Percentiles rank a stretch among this genome's conserved stretches.
phyloP scores from a whole-genome alignment of 1,140 invertebrate genomes.

The Drosophila repletoides region DNA sequence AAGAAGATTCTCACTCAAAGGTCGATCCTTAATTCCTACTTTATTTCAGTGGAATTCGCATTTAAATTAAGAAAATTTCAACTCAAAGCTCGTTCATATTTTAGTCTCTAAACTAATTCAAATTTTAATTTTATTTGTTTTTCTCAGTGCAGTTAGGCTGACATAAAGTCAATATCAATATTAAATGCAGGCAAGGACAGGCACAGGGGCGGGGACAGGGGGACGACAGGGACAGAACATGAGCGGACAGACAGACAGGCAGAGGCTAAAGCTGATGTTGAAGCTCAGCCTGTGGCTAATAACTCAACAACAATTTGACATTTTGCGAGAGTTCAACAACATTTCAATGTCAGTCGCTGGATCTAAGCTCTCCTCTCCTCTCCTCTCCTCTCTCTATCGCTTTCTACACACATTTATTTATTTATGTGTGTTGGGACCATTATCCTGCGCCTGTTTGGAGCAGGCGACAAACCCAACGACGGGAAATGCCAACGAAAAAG shows the following conservation, averaged over 20 bases:
- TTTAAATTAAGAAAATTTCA: no score
- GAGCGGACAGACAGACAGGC: neutral
- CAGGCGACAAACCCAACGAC: slow-evolving; percentile 48
- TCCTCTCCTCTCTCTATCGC: slow-evolving; percentile 38
- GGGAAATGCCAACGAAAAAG: slow-evolving; percentile 44
- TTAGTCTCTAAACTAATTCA: no score
- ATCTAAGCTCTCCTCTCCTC: slow-evolving; percentile 8
- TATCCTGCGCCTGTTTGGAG: slow-evolving; percentile 52
- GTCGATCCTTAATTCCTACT: no score
- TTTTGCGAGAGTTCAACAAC: slow-evolving; percentile 67
- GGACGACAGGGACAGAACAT: no score
- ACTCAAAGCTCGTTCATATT: no score
- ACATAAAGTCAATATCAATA: slow-evolving; percentile 50
- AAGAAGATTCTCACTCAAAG: no score
- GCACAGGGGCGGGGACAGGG: no score
- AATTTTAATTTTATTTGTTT: no score
- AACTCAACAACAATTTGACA: slow-evolving; percentile 43
- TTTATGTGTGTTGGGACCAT: slow-evolving; percentile 27
- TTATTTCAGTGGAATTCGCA: no score
- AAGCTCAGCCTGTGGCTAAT: slow-evolving; percentile 21
- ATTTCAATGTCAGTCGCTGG: slow-evolving; percentile 63
- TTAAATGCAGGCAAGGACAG: slow-evolving; percentile 26
- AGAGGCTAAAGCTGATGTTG: no score
- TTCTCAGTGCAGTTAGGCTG: no score
- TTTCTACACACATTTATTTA: slow-evolving; percentile 22